A percentile compares a stretch with the other conserved stretches of the same genome.
Conservation (phyloP, 2,113 vertebrate species). For the Colaptes auratus region DNA sequence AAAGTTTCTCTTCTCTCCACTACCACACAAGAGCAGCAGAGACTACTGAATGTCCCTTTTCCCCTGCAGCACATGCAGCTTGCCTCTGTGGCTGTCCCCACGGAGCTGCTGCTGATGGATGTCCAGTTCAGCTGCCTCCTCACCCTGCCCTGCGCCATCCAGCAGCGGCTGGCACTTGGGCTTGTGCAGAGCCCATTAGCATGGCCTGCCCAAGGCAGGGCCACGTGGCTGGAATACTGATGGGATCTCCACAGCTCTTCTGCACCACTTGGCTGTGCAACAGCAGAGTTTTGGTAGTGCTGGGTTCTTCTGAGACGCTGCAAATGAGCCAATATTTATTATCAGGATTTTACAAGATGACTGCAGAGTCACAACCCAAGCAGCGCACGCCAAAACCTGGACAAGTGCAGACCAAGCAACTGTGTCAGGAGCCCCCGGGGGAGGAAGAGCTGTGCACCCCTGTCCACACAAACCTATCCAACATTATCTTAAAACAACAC, state of each 20-base stretch:
- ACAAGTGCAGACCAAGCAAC: not conserved
- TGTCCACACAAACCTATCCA: not conserved
- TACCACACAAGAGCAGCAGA: not conserved
- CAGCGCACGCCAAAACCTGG: not conserved
- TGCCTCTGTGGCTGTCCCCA: not conserved
- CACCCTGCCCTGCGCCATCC: not conserved
- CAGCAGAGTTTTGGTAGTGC: not conserved
- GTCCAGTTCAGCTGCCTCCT: not conserved
- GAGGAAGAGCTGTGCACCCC: not conserved
- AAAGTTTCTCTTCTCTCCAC: not conserved
- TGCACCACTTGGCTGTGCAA: not conserved
- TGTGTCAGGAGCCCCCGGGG: fast-evolving
- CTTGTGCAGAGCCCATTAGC: slow-evolving; percentile 23
- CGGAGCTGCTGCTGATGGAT: not conserved
- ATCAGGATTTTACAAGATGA: not conserved
- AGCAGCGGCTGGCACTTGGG: not conserved
- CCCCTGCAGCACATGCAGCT: not conserved
- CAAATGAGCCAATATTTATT: not conserved
- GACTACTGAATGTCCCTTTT: not conserved
- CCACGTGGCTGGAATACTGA: not conserved
- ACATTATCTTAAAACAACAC: not conserved
- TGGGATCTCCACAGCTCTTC: not conserved
- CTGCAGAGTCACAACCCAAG: not conserved
- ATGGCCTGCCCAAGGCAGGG: not conserved
- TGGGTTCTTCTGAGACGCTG: not conserved